phyloP scores from a whole-genome alignment of 1,140 invertebrate genomes.

The Eriosoma lanigerum region DNA sequence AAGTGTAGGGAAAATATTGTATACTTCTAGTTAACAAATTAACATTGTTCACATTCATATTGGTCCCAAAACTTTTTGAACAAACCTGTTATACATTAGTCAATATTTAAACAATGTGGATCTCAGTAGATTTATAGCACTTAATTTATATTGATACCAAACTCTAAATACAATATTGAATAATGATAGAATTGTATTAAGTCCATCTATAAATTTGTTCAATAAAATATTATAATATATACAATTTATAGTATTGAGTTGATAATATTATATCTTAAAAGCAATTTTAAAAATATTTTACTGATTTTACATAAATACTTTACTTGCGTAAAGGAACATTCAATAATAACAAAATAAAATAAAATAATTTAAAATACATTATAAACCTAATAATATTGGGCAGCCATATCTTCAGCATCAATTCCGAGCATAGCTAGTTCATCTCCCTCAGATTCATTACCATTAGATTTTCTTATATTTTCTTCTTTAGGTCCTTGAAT shows the following conservation, averaged over 20 bases:
- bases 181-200: not conserved
- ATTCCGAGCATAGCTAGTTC: slow-evolving; percentile 71
- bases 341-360: not conserved
- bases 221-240: not conserved
- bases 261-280: not conserved
- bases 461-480: slow-evolving; percentile 41
- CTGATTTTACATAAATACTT: not conserved
- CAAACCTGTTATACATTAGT: too few relatives aligned
- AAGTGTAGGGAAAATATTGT: too few relatives aligned
- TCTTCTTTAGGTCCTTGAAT: slow-evolving; percentile 40
- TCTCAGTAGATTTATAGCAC: too few relatives aligned
- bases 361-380: not conserved
- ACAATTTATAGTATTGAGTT: not conserved
- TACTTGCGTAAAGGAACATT: slow-evolving; percentile 16
- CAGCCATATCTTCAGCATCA: slow-evolving; percentile 69
- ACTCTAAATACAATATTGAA: not conserved
- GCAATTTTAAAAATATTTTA: slow-evolving; percentile 5
- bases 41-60: too few relatives aligned
- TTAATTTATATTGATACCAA: too few relatives aligned
- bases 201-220: not conserved
- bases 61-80: too few relatives aligned
- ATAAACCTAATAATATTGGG: slow-evolving; percentile 58
- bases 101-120: too few relatives aligned
- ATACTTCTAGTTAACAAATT: too few relatives aligned
- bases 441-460: slow-evolving; percentile 63